A percentile compares a stretch with the other conserved stretches of the same genome.
Conservation (phyloP, 2,113 vertebrate genomes). For the Chloropsis cyanopogon region DNA sequence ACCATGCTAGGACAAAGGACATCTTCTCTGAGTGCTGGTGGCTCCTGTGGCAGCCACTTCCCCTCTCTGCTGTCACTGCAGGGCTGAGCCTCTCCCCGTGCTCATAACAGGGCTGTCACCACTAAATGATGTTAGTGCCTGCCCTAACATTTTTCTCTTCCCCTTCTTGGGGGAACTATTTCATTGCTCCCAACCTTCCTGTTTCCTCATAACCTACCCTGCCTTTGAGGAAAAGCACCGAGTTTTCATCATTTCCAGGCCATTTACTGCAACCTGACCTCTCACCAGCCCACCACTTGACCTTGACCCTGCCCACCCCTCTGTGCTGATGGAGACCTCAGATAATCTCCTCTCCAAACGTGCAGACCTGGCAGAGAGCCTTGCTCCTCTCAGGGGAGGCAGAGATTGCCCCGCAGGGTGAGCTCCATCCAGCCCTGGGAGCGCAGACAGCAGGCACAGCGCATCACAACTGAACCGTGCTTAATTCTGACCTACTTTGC, state of each 20-base stretch:
- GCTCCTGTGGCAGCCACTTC: neutral
- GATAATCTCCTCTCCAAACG: neutral
- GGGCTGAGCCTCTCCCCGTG: neutral
- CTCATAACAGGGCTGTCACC: rapidly evolving
- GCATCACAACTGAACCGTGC: slow-evolving; percentile 7
- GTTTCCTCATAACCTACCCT: neutral
- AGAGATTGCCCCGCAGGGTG: neutral
- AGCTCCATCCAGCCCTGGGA: neutral
- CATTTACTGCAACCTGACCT: neutral
- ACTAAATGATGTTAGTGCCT: neutral
- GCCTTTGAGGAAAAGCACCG: neutral
- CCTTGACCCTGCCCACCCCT: neutral
- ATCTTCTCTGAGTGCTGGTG: neutral
- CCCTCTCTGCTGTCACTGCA: neutral
- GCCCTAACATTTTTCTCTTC: neutral
- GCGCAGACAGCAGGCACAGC: slow-evolving; percentile 6
- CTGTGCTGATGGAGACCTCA: neutral
- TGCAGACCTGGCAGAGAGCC: neutral
- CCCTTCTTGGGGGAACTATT: rapidly evolving
- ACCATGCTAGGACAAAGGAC: rapidly evolving
- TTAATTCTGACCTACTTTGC: slow-evolving; percentile 70
- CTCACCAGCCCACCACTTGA: neutral
- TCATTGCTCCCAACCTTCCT: neutral
- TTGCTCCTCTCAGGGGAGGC: neutral
- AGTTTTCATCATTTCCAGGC: neutral